Evolutionary conservation across 2,888 invertebrate species (phyloP), one percentile per base, ranked within the genome.

Genomic region (Meloe dianella): DNA sequence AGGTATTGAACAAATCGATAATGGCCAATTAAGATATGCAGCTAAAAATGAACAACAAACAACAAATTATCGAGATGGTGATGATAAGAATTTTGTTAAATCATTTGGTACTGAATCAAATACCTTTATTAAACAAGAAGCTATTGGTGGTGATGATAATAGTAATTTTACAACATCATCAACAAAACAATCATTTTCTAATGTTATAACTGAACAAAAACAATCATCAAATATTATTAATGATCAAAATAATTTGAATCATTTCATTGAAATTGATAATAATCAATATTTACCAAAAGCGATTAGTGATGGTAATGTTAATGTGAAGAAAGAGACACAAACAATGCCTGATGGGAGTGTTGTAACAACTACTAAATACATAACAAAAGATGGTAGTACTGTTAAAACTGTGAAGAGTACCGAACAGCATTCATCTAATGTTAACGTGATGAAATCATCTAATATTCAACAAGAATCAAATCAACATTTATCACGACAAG

Each of bases 311-410:
- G 51, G 38, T n/a, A n/a, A 47, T 47, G 47, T 90, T 57, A 88
- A 89, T 83, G 87, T 89, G 70, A 87, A 89, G 8, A 89, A 89
- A 14, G 91, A 91, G 74, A 91, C 90, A 0, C 87, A 89, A 73
- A 87, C 88, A 59, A 81, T 90, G 54, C 88, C 89, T 0, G 91
- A 90, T 76, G 91, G 91, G n/a, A 89, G 89, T 1, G 86, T 86
- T 51, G 88, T 91, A 1, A 91, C 90, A 17, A 90, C 89, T 68
- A 90, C 90, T 22, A 87, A 87, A 56, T 88, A 89, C 41, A 91
- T 91, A 78, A 89, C 89, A 38, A 85, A 83, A 64, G 81, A 80
- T 17, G 75, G 73, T 10, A 72, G 67, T 41, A 74, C 73, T 14
- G 71, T 71, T 64, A 72, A 63, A 64, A 67, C 5, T 67, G 71